Conservation (phyloP, 64 coral and sea anemone genomes). For the Hydrozoanthus tunicans region DNA sequence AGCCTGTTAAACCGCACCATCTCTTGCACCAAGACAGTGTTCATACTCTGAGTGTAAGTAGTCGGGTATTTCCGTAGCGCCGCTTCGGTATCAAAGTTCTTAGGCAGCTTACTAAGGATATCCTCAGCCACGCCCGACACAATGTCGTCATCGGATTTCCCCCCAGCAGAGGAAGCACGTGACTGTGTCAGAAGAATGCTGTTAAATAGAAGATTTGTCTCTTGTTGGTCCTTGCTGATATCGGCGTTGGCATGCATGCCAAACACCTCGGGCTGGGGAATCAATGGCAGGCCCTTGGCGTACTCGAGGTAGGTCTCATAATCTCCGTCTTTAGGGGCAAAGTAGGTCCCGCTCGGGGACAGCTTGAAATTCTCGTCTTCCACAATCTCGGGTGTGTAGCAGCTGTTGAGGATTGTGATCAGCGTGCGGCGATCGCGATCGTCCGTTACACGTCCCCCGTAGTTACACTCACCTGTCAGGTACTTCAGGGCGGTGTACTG, state of each 20-base stretch:
- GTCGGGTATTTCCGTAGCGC: constrained; percentile 95
- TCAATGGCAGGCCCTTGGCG: constrained; percentile 75
- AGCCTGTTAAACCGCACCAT: constrained; percentile 99
- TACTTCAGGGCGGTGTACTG: constrained; percentile 89
- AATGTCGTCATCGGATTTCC: constrained; percentile 94
- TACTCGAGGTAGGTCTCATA: constrained; percentile 97
- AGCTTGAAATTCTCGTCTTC: constrained; percentile 76
- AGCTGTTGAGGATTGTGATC: constrained; percentile 92
- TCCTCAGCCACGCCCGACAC: constrained; percentile 90
- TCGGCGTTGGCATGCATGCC: constrained; percentile 99
- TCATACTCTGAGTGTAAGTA: constrained; percentile 99
- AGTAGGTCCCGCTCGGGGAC: constrained; percentile 93
- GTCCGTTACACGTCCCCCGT: constrained; percentile 97
- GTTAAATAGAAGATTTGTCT: constrained; percentile 80
- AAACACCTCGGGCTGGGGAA: constrained; percentile 93
- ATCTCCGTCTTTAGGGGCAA: constrained; percentile 81
- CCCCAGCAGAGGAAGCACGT: constrained; percentile 84
- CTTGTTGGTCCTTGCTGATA: constrained; percentile 96
- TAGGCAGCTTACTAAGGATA: constrained; percentile 91
- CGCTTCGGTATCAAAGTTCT: constrained; percentile 92
- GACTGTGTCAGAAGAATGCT: constrained; percentile 94
- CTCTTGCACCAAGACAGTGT: constrained; percentile 96
- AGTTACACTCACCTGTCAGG: constrained; percentile 98
- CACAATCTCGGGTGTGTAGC: constrained; percentile 69
- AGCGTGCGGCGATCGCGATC: constrained; percentile 94